These are phyloP conservation scores for Oscheius sp. DNA, from an alignment of 1,140 invertebrate species.

Conservation along the genomic window DNA sequence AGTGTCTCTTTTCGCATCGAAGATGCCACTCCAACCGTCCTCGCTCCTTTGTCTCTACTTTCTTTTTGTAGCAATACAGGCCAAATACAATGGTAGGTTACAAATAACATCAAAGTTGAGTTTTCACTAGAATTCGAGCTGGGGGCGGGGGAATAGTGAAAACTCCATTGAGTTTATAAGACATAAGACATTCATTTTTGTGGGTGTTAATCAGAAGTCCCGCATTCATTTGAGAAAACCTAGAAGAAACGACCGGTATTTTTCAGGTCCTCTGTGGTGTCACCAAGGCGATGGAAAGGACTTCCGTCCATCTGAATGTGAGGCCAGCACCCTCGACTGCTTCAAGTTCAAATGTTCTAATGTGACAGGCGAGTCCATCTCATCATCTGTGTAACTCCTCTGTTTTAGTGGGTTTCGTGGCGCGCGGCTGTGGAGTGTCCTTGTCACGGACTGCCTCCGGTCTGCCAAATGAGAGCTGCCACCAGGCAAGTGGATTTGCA, in stretches of 20 bases:
- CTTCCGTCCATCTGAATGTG: slow-evolving; percentile 29
- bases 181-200: too few species aligned
- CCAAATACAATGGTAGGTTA: too few species aligned
- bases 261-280: slow-evolving; percentile 20
- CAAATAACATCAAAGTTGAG: too few species aligned
- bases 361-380: slow-evolving; percentile 12
- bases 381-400: not conserved
- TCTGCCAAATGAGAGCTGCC: slow-evolving; percentile 31
- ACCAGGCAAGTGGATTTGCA: not conserved
- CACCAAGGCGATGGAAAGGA: slow-evolving; percentile 3
- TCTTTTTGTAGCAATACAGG: too few species aligned
- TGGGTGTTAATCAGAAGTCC: too few species aligned
- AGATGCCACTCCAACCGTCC: not conserved
- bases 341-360: slow-evolving; percentile 37
- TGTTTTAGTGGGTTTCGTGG: slow-evolving; percentile 23
- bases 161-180: too few species aligned
- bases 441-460: slow-evolving; percentile 23
- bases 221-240: too few species aligned
- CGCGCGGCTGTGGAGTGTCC: slow-evolving; percentile 32
- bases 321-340: slow-evolving; percentile 25
- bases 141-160: too few species aligned
- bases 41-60: not conserved
- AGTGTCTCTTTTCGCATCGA: slow-evolving; percentile 11
- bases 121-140: too few species aligned
- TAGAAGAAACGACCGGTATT: too few species aligned